A percentile compares a stretch with the other conserved stretches of the same genome.
These are phyloP conservation scores for Nannospalax galili DNA, from an alignment of 2,113 vertebrate genomes.

Conservation along the genomic window DNA sequence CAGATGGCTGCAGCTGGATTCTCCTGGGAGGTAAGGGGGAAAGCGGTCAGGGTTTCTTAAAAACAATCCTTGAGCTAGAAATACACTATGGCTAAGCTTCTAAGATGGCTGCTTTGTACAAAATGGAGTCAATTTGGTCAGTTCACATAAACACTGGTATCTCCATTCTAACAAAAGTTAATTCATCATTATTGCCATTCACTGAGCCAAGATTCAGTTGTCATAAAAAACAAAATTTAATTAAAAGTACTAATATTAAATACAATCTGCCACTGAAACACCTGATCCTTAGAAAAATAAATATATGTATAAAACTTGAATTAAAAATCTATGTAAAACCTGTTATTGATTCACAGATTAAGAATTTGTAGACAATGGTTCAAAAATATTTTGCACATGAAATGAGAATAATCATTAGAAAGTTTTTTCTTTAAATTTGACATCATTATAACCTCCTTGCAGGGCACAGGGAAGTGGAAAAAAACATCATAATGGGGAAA, in stretches of 20 bases:
- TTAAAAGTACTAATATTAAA: neutral
- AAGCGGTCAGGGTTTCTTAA: no score
- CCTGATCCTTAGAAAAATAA: neutral
- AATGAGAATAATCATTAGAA: neutral
- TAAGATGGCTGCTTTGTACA: no score
- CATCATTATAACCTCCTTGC: neutral
- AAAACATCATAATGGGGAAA: neutral
- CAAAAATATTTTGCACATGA: neutral
- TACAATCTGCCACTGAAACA: neutral
- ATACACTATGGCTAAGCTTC: no score
- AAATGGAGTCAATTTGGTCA: no score
- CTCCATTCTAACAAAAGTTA: neutral
- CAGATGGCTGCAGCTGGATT: no score
- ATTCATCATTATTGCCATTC: neutral
- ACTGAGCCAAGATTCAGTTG: neutral
- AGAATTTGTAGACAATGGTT: neutral
- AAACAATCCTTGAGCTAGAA: no score
- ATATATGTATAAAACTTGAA: neutral
- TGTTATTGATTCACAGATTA: neutral
- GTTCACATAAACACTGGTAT: neutral
- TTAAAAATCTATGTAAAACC: neutral
- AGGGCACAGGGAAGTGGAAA: neutral
- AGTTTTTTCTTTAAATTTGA: neutral
- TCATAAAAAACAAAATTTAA: neutral
- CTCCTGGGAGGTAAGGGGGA: no score